These are phyloP conservation scores for Eristalinus sepulchralis DNA, from an alignment of 2,888 invertebrate genomes.

Conservation along the genomic window DNA sequence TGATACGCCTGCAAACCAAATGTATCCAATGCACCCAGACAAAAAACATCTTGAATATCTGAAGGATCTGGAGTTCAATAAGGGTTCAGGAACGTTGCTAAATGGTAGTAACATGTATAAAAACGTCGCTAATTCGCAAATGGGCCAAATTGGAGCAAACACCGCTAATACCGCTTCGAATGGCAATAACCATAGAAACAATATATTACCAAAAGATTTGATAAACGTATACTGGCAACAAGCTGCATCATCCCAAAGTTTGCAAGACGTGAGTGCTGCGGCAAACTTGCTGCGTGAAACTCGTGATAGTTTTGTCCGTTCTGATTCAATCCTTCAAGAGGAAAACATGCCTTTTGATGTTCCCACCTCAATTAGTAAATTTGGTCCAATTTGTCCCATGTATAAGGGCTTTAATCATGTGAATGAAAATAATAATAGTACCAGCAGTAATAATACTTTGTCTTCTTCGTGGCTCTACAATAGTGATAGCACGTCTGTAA, in stretches of 20 bases:
- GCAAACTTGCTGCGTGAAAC: constrained; percentile 44
- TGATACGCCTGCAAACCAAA: constrained; percentile 45
- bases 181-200: constrained; percentile 47
- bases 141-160: constrained; percentile 50
- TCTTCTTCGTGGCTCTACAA: constrained; percentile 57
- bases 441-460: constrained; percentile 24
- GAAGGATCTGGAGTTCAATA: constrained; percentile 59
- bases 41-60: constrained; percentile 61
- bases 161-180: constrained; percentile 46
- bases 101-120: constrained; percentile 56
- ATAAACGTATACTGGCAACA: constrained; percentile 58
- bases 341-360: constrained; percentile 85
- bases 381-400: constrained; percentile 86
- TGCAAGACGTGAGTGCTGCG: constrained; percentile 55
- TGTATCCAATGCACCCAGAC: constrained; percentile 51
- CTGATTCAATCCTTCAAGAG: constrained; percentile 83
- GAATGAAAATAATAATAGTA: constrained; percentile 37
- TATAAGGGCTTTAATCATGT: constrained; percentile 73
- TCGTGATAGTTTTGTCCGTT: constrained; percentile 80
- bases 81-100: constrained; percentile 53
- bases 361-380: constrained; percentile 84
- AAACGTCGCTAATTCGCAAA: constrained; percentile 32
- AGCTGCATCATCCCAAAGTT: constrained; percentile 50
- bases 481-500: constrained; percentile 68
- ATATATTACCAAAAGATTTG: constrained; percentile 41